Conservation (phyloP, 2,113 vertebrate genomes). For the Clupea harengus region DNA sequence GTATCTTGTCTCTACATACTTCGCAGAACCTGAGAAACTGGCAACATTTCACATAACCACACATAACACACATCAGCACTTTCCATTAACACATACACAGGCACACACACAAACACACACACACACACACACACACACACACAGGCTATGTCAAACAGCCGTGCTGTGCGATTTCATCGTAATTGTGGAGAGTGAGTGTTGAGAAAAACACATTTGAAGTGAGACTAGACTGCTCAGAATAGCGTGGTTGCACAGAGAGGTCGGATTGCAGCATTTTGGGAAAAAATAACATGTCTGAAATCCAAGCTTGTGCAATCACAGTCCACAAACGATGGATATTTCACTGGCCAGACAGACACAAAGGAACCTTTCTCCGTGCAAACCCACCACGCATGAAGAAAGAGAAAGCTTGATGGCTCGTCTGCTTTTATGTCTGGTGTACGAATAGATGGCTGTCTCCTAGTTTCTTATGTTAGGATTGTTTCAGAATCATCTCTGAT, state of each 20-base stretch:
- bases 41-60: too few relatives aligned
- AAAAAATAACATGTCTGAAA: not conserved
- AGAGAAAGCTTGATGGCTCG: not conserved
- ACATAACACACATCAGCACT: too few relatives aligned
- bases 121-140: too few relatives aligned
- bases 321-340: not conserved
- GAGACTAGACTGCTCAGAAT: not conserved
- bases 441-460: not conserved
- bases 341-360: not conserved
- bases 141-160: too few relatives aligned
- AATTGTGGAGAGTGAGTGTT: not conserved
- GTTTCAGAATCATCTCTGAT: too few relatives aligned
- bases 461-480: not conserved
- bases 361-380: not conserved
- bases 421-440: not conserved
- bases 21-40: too few relatives aligned
- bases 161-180: not conserved
- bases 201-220: too few relatives aligned
- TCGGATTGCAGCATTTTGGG: not conserved
- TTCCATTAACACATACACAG: not conserved
- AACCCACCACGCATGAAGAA: not conserved
- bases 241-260: not conserved
- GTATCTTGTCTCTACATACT: too few relatives aligned
- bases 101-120: too few relatives aligned
- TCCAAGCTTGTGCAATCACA: not conserved